These are phyloP conservation scores for Leptopilina boulardi DNA, from an alignment of 1,140 invertebrate genomes.

Conservation along the genomic window DNA sequence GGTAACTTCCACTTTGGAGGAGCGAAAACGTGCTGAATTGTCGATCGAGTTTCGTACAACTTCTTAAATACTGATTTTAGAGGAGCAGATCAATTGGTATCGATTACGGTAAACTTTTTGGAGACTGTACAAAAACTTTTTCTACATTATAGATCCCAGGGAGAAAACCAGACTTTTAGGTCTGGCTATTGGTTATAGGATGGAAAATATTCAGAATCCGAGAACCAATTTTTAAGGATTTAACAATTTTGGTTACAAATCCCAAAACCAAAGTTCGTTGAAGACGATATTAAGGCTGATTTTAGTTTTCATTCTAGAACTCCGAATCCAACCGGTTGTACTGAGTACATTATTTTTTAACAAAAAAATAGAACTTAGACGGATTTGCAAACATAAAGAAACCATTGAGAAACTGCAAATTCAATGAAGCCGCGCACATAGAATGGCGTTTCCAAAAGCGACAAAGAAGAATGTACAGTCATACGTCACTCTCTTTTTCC, in stretches of 20 bases:
- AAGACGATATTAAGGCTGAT: too few species aligned
- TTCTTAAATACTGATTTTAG: constrained; percentile 33
- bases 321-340: too few species aligned
- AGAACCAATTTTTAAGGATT: too few species aligned
- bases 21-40: constrained; percentile 19
- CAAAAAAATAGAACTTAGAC: too few species aligned
- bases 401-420: constrained; percentile 50
- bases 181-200: too few species aligned
- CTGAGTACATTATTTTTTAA: too few species aligned
- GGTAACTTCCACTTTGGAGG: constrained; percentile 14
- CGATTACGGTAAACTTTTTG: background rate
- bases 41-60: constrained; percentile 2
- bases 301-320: too few species aligned
- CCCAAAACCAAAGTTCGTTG: too few species aligned
- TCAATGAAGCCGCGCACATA: constrained; percentile 52
- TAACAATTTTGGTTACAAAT: too few species aligned
- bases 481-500: constrained; percentile 31
- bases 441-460: constrained; percentile 47
- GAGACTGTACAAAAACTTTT: constrained; percentile 13
- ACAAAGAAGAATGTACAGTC: constrained; percentile 51
- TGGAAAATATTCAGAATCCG: too few species aligned
- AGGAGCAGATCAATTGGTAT: constrained; percentile 17
- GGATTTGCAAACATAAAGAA: constrained; percentile 40
- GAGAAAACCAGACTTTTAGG: too few species aligned
- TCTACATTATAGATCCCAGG: too few species aligned